A percentile compares a stretch with the other conserved stretches of the same genome.
phyloP scores from a whole-genome alignment of 1,140 invertebrate species.

The Littorina saxatilis region DNA sequence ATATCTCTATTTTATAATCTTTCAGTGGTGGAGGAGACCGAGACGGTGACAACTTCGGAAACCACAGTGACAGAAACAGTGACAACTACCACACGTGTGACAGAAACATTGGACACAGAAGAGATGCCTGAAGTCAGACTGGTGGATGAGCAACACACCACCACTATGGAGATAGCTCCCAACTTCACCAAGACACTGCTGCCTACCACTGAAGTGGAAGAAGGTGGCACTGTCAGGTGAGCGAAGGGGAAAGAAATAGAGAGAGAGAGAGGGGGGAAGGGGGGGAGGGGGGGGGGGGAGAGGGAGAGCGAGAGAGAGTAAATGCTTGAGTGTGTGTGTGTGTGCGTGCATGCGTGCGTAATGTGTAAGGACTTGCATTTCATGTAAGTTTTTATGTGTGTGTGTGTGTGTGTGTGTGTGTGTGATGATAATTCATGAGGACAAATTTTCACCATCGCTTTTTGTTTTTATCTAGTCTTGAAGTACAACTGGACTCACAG shows the following conservation, averaged over 20 bases:
- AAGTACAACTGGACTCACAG: constrained; percentile 65
- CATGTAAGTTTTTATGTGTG: too few species aligned
- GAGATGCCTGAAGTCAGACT: constrained; percentile 52
- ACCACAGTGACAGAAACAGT: constrained; percentile 47
- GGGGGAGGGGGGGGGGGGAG: too few species aligned
- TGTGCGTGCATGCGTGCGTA: too few species aligned
- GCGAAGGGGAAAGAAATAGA: too few species aligned
- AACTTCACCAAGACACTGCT: constrained; percentile 66
- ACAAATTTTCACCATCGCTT: too few species aligned
- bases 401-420: constrained; percentile 12
- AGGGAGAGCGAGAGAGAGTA: too few species aligned
- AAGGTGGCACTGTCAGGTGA: constrained; percentile 71
- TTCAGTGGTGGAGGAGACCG: constrained; percentile 48
- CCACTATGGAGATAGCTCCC: constrained; percentile 66
- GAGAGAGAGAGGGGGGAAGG: too few species aligned
- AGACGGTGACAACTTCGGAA: constrained; percentile 37
- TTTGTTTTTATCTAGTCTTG: constrained; percentile 57
- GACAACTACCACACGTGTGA: constrained; percentile 52
- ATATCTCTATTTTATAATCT: not conserved
- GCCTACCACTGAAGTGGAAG: constrained; percentile 59
- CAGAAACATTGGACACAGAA: constrained; percentile 39
- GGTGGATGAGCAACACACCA: constrained; percentile 61
- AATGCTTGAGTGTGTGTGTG: too few species aligned
- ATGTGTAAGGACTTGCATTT: too few species aligned
- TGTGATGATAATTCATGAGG: not conserved